These are phyloP conservation scores for Phyllotis vaccarum DNA, from an alignment of 2,797 vertebrate genomes.

Conservation along the genomic window DNA sequence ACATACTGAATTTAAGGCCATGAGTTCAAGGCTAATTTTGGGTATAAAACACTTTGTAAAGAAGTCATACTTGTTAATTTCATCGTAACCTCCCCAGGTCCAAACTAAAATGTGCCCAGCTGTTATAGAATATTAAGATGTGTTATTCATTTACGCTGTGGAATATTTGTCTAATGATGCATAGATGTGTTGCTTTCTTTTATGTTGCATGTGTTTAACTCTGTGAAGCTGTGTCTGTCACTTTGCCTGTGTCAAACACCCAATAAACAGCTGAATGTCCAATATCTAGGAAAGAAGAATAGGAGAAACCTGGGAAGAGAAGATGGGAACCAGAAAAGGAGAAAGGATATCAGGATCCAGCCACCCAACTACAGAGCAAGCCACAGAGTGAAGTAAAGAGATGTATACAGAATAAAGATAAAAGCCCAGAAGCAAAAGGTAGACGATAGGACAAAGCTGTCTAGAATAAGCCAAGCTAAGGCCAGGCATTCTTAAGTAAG, in stretches of 20 bases:
- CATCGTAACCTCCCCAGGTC: neutral
- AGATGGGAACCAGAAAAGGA: neutral
- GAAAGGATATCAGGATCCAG: neutral
- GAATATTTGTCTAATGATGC: neutral
- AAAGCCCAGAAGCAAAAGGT: neutral
- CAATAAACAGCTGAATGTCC: neutral
- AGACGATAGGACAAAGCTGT: neutral
- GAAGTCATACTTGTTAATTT: neutral
- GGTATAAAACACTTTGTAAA: neutral
- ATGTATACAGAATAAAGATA: neutral
- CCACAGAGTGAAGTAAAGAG: neutral
- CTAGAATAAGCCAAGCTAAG: neutral
- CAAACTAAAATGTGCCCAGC: constrained; percentile 1
- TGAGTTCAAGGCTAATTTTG: neutral
- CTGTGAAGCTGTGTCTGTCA: neutral
- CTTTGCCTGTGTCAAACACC: neutral
- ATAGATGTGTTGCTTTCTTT: neutral
- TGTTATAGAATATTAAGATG: neutral
- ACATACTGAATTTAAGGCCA: neutral
- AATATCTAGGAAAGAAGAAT: neutral
- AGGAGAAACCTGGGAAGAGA: neutral
- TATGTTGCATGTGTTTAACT: neutral
- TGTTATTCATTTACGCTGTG: neutral
- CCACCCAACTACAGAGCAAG: neutral
- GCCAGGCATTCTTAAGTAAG: neutral